Conservation (phyloP, 1,140 invertebrate species). For the Ruditapes philippinarum region DNA sequence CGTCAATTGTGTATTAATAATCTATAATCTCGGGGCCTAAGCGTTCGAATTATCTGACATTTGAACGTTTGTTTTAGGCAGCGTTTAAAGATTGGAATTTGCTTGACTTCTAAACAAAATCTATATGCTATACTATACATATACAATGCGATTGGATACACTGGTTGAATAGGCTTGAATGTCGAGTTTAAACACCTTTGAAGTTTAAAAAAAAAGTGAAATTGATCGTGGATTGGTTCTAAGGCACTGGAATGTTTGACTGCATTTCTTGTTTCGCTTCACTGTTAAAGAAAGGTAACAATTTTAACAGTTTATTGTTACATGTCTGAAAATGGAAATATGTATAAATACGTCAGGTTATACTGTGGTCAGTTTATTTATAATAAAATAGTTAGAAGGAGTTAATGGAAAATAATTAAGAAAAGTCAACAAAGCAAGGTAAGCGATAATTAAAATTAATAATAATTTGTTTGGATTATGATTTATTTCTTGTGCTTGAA, state of each 20-base stretch:
- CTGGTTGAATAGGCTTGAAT: background rate
- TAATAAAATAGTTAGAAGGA: too few species aligned
- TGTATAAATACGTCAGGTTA: too few species aligned
- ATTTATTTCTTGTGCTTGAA: too few species aligned
- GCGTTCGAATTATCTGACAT: background rate
- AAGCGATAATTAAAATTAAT: too few species aligned
- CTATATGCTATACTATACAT: too few species aligned
- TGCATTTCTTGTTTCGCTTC: background rate
- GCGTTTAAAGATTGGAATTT: background rate
- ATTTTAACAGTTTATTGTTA: background rate
- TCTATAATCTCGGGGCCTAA: constrained; percentile 35
- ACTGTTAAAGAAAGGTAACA: background rate
- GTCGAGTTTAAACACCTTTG: background rate
- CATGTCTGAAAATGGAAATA: background rate
- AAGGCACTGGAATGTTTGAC: background rate
- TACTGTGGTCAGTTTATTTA: too few species aligned
- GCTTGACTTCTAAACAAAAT: constrained; percentile 39
- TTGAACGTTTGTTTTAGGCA: constrained; percentile 35
- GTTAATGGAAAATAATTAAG: too few species aligned
- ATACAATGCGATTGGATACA: background rate
- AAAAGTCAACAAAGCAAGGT: too few species aligned
- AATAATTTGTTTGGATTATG: too few species aligned
- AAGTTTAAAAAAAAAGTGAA: background rate
- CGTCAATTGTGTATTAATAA: constrained; percentile 24
- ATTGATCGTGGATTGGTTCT: background rate